phyloP scores from a whole-genome alignment of 2,888 invertebrate genomes.

The Drosophila vallismaia region DNA sequence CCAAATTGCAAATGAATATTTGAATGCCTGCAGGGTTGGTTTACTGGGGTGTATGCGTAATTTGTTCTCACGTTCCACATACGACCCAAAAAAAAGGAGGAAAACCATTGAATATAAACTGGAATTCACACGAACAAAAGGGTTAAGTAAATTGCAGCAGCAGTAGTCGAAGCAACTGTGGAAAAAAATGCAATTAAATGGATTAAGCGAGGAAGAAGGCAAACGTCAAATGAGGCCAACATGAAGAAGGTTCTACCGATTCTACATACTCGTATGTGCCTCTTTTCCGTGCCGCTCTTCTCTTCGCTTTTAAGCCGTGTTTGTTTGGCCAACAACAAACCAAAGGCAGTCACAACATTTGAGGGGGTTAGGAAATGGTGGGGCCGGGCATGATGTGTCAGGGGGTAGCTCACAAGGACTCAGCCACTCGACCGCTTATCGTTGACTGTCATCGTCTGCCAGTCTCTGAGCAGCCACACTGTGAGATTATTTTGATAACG shows the following conservation, averaged over 20 bases:
- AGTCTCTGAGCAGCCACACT: conserved; percentile 35
- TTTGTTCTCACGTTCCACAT: conserved; percentile 49
- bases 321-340: conserved; percentile 57
- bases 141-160: conserved; percentile 21
- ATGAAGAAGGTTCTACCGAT: conserved; percentile 26
- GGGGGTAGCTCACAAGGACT: conserved; percentile 22
- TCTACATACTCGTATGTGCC: neutral
- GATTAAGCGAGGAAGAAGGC: conserved; percentile 57
- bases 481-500: neutral
- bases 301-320: conserved; percentile 9
- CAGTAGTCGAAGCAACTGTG: neutral
- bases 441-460: conserved; percentile 65
- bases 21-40: conserved; percentile 20
- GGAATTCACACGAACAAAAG: conserved; percentile 44
- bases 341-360: conserved; percentile 61
- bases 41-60: conserved; percentile 48
- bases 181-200: conserved; percentile 66
- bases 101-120: conserved; percentile 2
- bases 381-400: neutral
- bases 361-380: neutral
- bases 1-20: conserved; percentile 59
- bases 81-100: conserved; percentile 1
- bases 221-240: conserved; percentile 48
- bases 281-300: no score
- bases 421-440: conserved; percentile 58